These are phyloP conservation scores for Drosophila silvestris DNA, from an alignment of 2,888 invertebrate species.

Conservation along the genomic window DNA sequence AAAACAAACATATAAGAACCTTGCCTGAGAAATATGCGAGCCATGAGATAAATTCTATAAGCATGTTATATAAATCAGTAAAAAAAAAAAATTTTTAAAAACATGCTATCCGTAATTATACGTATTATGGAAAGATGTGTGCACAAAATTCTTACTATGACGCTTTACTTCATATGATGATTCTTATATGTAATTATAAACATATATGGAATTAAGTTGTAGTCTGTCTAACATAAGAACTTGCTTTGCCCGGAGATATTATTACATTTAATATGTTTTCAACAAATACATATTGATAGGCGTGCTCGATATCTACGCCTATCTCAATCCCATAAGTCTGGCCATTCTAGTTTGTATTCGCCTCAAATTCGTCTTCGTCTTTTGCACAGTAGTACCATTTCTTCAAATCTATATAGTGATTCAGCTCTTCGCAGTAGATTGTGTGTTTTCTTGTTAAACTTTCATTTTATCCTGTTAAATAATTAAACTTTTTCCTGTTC, in stretches of 20 bases:
- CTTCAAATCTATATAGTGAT: not conserved
- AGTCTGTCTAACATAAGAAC: not conserved
- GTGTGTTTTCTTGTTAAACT: not conserved
- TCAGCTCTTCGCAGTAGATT: not conserved
- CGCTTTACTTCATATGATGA: not conserved
- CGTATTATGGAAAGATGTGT: conserved; percentile 9
- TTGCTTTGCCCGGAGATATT: not conserved
- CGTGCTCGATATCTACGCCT: not conserved
- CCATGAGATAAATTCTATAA: conserved; percentile 62
- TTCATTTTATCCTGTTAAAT: not conserved
- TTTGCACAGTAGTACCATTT: not conserved
- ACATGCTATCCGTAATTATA: conserved; percentile 32
- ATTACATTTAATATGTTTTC: not conserved
- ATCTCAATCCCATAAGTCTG: not conserved
- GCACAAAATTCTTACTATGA: not conserved
- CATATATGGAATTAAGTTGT: not conserved
- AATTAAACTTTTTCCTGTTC: not conserved
- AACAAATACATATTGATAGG: not conserved
- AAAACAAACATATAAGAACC: conserved; percentile 52
- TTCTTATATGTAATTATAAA: not conserved
- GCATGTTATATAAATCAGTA: conserved; percentile 4
- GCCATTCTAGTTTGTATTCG: not conserved
- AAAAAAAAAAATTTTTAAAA: not conserved
- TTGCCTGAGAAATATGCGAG: conserved; percentile 56
- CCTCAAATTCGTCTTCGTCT: not conserved